These are phyloP conservation scores for Crocuta crocuta DNA, from an alignment of 2,113 vertebrate species.

Conservation along the genomic window DNA sequence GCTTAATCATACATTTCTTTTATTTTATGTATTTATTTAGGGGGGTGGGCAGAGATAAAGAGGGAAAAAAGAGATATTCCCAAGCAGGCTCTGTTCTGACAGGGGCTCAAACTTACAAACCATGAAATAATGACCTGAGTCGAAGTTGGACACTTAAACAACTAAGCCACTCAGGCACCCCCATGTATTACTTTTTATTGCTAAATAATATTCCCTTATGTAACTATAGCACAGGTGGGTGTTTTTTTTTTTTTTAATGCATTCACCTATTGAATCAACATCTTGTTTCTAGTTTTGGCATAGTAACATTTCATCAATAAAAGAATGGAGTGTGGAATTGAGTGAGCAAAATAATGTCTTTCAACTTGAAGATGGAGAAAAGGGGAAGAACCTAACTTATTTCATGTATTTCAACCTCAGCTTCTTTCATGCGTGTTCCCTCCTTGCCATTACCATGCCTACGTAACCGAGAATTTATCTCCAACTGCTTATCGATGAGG, in stretches of 20 bases:
- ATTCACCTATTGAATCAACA: conserved; percentile 9
- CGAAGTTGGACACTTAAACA: too few species aligned
- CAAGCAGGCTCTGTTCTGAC: too few species aligned
- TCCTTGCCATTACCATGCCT: neutral
- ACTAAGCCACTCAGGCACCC: too few species aligned
- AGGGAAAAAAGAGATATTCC: too few species aligned
- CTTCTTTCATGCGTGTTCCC: neutral
- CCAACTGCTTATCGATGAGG: neutral
- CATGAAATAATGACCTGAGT: too few species aligned
- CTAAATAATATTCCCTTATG: neutral
- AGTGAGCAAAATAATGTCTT: neutral
- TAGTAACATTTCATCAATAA: neutral
- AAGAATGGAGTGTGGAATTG: neutral
- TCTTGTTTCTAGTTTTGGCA: neutral
- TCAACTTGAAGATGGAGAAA: neutral
- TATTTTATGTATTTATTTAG: neutral
- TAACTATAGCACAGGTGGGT: neutral
- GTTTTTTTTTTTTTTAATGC: neutral
- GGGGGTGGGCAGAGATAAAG: too few species aligned
- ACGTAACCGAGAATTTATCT: neutral
- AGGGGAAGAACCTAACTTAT: neutral
- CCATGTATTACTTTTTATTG: neutral
- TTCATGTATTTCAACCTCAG: neutral
- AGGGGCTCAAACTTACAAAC: too few species aligned
- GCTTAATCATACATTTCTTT: neutral